Evolutionary conservation across 2,113 vertebrate species (phyloP), one percentile per base, ranked within the genome.

Genomic region (Rousettus leschenaultii): DNA sequence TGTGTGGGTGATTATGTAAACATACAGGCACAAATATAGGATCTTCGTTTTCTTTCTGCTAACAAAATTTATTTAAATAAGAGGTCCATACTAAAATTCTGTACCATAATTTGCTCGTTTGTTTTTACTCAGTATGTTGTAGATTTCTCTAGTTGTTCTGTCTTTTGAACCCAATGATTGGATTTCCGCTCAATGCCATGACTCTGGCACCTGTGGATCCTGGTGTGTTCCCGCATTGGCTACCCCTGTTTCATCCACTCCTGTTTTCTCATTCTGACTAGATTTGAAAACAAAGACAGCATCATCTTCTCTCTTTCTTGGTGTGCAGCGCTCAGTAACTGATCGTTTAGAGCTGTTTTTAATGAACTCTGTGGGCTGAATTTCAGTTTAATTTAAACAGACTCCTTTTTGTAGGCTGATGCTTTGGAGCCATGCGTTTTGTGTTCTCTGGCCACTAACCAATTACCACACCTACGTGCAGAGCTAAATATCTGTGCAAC

Each of bases 381-480:
- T 94, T 85, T 94, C 80, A 90, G 57, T 82, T 82, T 71, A 30
- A 80, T 89, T 86, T 73, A 87, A 84, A 89, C 11, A 66, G 70
- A 85, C 65, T 65, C 35, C 45, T 82, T 92, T 85, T 77, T 84
- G 80, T 79, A 61, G 51, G 43, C 35, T 55, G 2, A 35, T 13
- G 51, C 53, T 95, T 88, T 66, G 45, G 70, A 89, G 61, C 51
- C 48, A 53, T 22, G 26, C 0, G 5, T 71, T 95, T 89, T 86
- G 59, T 95, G 30, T 85, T 90, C 26, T 74, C 77, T 92, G 95
- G 86, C 77, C 35, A 13, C n/a, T 73, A 88, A 19, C 33, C 92
- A 84, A n/a, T 96, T 51, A 90, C 79, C 95, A 95, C 45, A 95
- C 86, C 89, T 74, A 55, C 6, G 2, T 48, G 61, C 7, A n/a